Evolutionary conservation across 2,888 invertebrate species (phyloP).

Genomic region (Thera obeliscata): DNA sequence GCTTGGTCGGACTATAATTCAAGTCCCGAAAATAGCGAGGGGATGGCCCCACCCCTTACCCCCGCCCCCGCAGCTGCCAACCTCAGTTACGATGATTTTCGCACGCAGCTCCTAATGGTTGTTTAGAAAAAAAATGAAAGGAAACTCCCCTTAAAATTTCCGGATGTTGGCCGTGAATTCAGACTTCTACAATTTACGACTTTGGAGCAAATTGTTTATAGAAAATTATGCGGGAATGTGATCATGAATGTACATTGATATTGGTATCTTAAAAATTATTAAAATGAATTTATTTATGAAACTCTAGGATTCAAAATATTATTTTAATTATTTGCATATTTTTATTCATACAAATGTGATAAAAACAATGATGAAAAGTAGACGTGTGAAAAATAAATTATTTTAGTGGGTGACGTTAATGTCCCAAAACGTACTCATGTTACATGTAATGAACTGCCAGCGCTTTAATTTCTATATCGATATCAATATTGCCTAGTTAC

Average conservation of each 20-base stretch:
- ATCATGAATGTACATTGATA: conserved; percentile 9
- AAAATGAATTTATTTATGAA: too few relatives aligned
- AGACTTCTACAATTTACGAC: conserved; percentile 37
- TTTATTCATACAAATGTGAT: too few relatives aligned
- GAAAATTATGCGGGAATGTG: conserved; percentile 29
- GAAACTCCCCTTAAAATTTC: conserved; percentile 54
- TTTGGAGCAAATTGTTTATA: conserved; percentile 27
- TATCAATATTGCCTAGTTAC: too few relatives aligned
- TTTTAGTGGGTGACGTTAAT: too few relatives aligned
- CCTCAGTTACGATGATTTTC: conserved; percentile 72
- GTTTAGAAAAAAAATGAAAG: conserved; percentile 65
- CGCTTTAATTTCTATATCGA: too few relatives aligned
- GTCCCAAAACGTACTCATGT: too few relatives aligned
- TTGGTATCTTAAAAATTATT: not conserved
- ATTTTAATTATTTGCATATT: too few relatives aligned
- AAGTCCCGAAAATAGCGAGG: conserved; percentile 79
- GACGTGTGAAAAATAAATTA: too few relatives aligned
- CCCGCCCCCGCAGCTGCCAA: conserved; percentile 55
- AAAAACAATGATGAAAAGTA: too few relatives aligned
- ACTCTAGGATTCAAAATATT: too few relatives aligned
- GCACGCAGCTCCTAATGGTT: conserved; percentile 68
- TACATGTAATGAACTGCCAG: too few relatives aligned
- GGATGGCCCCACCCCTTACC: conserved; percentile 58
- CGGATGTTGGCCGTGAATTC: conserved; percentile 42
- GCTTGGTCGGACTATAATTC: conserved; percentile 81